Evolutionary conservation across 2,797 vertebrate species (phyloP), one percentile per base, ranked within the genome.

Genomic region (Sebastes nivosus): DNA sequence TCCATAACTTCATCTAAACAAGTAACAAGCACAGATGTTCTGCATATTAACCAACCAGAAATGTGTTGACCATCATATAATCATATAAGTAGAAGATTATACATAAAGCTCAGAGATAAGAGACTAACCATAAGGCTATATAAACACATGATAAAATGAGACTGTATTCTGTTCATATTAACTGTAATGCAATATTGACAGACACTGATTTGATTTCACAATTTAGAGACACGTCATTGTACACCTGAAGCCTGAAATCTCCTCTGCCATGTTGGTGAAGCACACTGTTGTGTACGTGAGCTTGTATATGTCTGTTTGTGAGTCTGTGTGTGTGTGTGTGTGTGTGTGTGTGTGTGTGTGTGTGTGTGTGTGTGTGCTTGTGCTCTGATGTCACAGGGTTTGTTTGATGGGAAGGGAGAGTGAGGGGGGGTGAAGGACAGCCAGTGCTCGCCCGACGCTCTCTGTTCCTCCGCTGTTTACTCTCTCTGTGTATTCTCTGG

Each of bases 401-500:
- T 93, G 89, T 93, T 89, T 91, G 91, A 93, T 67, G 76, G 87
- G 67, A 76, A 82, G 60, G 65, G 78, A 82, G 84, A 73, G 69
- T 13, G 81, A 72, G 81, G 84, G 77, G 89, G 79, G 90, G 77
- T 89, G 91, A 92, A 94, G 94, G 92, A 90, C 91, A 80, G 88
- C 27, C 76, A 78, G 84, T 25, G 76, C 70, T 76, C 59, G 59
- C 42, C 67, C 67, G 36, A 34, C 34, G 42, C 75, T 79, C 77
- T 66, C 81, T 77, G 82, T 80, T 82, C 80, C 84, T 86, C 64
- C 2, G 63, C 67, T 90, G 84, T 93, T 92, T 90, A 84, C 88
- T 87, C 85, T 77, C 70, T 34, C 50, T 83, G 67, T 87, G 70
- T 80, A 72, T 80, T 87, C 92, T 86, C 87, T 42, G 52, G 79